Percentiles rank a stretch among this genome's conserved stretches.
Evolutionary conservation across 2,797 vertebrate genomes (phyloP).

Genomic region (Chrosomus eos): DNA sequence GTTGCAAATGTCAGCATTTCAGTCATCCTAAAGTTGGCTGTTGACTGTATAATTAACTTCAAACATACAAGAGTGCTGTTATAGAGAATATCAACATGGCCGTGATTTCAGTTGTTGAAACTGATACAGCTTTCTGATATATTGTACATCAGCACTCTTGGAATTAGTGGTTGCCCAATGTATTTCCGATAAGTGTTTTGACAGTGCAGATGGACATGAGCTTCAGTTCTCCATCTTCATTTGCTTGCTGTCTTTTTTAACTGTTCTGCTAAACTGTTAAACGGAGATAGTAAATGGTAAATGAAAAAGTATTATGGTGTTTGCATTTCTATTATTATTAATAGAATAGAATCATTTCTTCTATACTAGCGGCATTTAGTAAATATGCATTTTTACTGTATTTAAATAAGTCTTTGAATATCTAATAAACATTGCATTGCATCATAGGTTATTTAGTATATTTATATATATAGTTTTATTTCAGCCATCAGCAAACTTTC

Average conservation of each 20-base stretch:
- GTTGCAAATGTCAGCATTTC: conserved; percentile 10
- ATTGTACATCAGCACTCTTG: neutral
- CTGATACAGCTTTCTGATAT: no score
- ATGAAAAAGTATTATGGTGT: no score
- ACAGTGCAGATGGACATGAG: no score
- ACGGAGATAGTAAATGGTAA: no score
- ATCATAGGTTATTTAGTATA: neutral
- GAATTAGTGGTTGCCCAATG: neutral
- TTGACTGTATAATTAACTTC: conserved; percentile 15
- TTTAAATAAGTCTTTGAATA: neutral
- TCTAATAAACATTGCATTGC: neutral
- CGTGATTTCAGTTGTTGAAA: neutral
- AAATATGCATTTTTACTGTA: neutral
- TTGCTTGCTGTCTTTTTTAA: no score
- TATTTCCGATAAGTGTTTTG: neutral
- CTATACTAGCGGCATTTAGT: neutral
- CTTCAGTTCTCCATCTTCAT: no score
- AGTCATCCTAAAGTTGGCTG: neutral
- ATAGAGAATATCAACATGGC: neutral
- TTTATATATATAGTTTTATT: no score
- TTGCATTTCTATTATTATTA: neutral
- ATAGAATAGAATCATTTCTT: neutral
- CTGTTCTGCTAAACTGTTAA: no score
- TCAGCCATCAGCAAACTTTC: no score
- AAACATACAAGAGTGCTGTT: neutral